Evolutionary conservation across 2,888 invertebrate genomes (phyloP).

Genomic region (Nipponacmea schrenckii): DNA sequence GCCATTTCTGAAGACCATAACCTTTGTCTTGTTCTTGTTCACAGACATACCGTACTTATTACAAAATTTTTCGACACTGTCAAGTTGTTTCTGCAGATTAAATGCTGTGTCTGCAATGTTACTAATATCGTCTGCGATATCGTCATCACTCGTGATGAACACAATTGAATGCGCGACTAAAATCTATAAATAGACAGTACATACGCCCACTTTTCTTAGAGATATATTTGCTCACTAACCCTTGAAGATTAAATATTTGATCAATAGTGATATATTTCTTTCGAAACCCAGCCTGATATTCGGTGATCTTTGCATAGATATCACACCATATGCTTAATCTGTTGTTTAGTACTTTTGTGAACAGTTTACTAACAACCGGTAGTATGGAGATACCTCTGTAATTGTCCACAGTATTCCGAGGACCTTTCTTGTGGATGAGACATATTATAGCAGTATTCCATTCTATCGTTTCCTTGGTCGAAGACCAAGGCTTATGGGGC

Average conservation of each 20-base stretch:
- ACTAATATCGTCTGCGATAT: too few species aligned
- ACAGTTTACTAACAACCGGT: conserved; percentile 1
- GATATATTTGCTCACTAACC: too few species aligned
- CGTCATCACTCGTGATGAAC: too few species aligned
- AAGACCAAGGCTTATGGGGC: conserved; percentile 16
- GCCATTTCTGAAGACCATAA: too few species aligned
- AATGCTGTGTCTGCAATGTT: too few species aligned
- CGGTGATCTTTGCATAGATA: background rate
- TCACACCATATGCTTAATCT: background rate
- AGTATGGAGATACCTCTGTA: background rate
- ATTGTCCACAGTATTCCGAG: background rate
- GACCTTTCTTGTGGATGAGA: background rate
- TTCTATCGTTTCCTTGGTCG: too few species aligned
- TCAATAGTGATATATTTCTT: background rate
- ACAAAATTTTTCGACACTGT: too few species aligned
- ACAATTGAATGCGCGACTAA: background rate
- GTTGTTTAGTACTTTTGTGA: background rate
- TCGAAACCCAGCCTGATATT: background rate
- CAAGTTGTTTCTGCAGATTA: too few species aligned
- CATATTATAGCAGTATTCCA: background rate
- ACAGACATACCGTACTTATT: too few species aligned
- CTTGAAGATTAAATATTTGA: background rate
- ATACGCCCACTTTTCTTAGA: too few species aligned
- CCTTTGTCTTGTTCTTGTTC: too few species aligned
- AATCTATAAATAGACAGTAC: background rate